Percentiles rank a stretch among this genome's conserved stretches.
phyloP scores from a whole-genome alignment of 2,888 invertebrate genomes.

The Thecophora atra region DNA sequence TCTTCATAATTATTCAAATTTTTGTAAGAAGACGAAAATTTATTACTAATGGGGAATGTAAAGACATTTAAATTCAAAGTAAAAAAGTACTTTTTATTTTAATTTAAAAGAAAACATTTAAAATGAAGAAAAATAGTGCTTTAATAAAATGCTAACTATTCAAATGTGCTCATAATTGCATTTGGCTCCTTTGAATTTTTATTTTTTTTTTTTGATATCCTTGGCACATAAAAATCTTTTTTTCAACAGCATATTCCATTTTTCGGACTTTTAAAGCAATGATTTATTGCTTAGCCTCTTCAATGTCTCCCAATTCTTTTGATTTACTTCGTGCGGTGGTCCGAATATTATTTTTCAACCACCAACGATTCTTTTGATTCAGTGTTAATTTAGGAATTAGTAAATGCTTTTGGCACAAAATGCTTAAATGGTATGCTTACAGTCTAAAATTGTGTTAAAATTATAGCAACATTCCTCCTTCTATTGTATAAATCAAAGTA shows the following conservation, averaged over 20 bases:
- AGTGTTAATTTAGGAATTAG: constrained; percentile 27
- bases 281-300: constrained; percentile 7
- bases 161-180: not conserved
- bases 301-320: constrained; percentile 25
- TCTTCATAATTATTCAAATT: no score
- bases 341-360: constrained; percentile 15
- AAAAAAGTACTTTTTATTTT: no score
- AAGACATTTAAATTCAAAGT: no score
- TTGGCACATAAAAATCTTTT: constrained; percentile 19
- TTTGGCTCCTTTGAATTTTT: constrained; percentile 30
- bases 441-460: constrained; percentile 14
- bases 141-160: no score
- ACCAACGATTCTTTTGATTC: constrained; percentile 19
- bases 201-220: constrained; percentile 34
- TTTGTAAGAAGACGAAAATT: no score
- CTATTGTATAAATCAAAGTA: no score
- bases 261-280: not conserved
- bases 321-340: constrained; percentile 27
- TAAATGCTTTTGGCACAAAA: constrained; percentile 35
- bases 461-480: no score
- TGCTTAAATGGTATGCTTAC: constrained; percentile 23
- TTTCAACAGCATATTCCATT: not conserved
- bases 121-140: no score
- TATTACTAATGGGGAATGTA: no score
- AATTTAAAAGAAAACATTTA: no score